A percentile compares a stretch with the other conserved stretches of the same genome.
Conservation (phyloP, 2,888 invertebrate species). For the Pherbina coryleti region DNA sequence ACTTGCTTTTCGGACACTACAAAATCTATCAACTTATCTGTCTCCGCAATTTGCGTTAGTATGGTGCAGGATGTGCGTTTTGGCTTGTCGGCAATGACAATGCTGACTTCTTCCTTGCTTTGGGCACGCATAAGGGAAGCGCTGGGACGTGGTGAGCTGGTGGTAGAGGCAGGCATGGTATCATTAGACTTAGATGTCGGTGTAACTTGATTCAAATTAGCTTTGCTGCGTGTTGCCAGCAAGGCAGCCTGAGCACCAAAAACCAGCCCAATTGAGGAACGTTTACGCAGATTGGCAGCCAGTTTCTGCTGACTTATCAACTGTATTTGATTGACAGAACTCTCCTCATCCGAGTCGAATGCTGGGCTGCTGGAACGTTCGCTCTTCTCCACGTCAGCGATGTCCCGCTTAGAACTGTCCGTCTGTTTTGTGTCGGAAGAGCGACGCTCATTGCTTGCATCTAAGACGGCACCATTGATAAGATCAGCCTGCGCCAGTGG, state of each 20-base stretch:
- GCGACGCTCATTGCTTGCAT: slow-evolving; percentile 51
- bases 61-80: slow-evolving; percentile 69
- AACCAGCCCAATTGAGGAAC: slow-evolving; percentile 69
- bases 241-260: slow-evolving; percentile 68
- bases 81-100: slow-evolving; percentile 77
- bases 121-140: slow-evolving; percentile 55
- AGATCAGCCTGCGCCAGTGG: slow-evolving; percentile 59
- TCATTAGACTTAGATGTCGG: slow-evolving; percentile 64
- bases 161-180: slow-evolving; percentile 52
- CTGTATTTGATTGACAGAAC: slow-evolving; percentile 74
- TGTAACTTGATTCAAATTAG: slow-evolving; percentile 61
- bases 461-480: slow-evolving; percentile 49
- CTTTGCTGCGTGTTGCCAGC: slow-evolving; percentile 67
- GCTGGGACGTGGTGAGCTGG: slow-evolving; percentile 49
- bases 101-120: slow-evolving; percentile 69
- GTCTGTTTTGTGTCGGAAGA: slow-evolving; percentile 60
- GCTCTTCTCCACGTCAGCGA: slow-evolving; percentile 75
- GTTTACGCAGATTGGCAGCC: slow-evolving; percentile 63
- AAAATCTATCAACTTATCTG: slow-evolving; percentile 57
- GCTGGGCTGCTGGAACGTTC: slow-evolving; percentile 93
- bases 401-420: slow-evolving; percentile 57
- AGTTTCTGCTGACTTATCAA: slow-evolving; percentile 63
- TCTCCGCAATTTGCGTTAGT: slow-evolving; percentile 63
- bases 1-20: slow-evolving; percentile 49
- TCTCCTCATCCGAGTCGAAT: slow-evolving; percentile 95